Conservation (phyloP, 2,113 vertebrate genomes). For the Corydoras maculifer region DNA sequence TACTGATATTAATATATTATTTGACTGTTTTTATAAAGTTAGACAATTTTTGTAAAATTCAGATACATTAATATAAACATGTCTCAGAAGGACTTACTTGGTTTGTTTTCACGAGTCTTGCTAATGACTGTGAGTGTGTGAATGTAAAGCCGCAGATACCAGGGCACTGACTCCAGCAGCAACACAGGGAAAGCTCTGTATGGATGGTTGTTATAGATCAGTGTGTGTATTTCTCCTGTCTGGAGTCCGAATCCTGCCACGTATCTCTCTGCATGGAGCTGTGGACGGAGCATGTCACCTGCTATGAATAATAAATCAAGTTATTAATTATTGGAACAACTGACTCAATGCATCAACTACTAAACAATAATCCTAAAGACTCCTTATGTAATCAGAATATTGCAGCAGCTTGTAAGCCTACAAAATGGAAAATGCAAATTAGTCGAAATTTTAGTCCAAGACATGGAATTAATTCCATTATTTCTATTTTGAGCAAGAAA, state of each 20-base stretch:
- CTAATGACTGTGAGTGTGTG: constrained; percentile 89
- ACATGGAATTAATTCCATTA: no score
- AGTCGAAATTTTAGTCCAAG: no score
- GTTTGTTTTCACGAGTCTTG: constrained; percentile 86
- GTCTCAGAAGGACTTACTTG: constrained; percentile 68
- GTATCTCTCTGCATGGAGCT: constrained; percentile 84
- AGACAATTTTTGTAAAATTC: no score
- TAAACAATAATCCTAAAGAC: not conserved
- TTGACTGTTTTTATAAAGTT: no score
- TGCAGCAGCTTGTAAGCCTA: no score
- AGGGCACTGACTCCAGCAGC: constrained; percentile 86
- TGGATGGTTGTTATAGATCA: constrained; percentile 87
- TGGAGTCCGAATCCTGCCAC: constrained; percentile 91
- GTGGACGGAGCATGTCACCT: constrained; percentile 74
- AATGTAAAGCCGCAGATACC: constrained; percentile 92
- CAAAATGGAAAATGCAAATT: no score
- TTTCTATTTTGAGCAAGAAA: no score
- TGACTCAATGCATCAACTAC: no score
- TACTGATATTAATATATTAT: no score
- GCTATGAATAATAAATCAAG: not conserved
- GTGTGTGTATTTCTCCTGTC: constrained; percentile 83
- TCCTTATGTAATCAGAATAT: not conserved
- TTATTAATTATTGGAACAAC: not conserved
- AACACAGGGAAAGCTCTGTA: constrained; percentile 87
- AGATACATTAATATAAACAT: no score